Base-by-base conservation (phyloP, 2,797 vertebrate genomes). In the Schizopygopsis pylzovi region DNA sequence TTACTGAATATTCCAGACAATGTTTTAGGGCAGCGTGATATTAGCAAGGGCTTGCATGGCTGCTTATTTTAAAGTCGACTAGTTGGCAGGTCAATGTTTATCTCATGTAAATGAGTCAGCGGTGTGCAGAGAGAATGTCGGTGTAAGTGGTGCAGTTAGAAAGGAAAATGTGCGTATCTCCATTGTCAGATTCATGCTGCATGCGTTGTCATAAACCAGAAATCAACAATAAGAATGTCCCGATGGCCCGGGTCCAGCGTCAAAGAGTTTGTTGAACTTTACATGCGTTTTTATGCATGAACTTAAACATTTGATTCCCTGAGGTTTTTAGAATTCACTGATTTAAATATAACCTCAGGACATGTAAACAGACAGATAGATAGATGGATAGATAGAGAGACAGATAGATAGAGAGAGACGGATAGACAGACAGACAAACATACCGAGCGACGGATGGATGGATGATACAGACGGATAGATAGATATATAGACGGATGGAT, bases 381-480 rank as follows among this genome's bases (percentile, higher is more conserved):
- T 2, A 70, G 37, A 71, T 0, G 25, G 41, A 56, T 0, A 25
- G 56, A n/a, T 0, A 11, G 22, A 41, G 1, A 7, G 39, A 41
- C 1, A 39, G 5, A 39, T 6, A 39, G 39, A 39, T 0, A 18
- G 28, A 4, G 0, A 2, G n/a, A 61, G n/a, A 63, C 0, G 3
- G 59, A 63, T 3, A 28, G 5, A 16, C 2, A 10, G 33, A 39
- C 1, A 20, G 28, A 8, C 7, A 0, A 1, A 22, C 4, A 70
- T 18, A 22, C 4, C 0, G 33, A 33, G 33, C 33, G 33, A 33
- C 3, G 33, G 33, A 33, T 3, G 3, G 33, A 33, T 33, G 33
- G 33, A 33, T 33, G 33, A 72, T 22, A 56, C 0, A n/a, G 54
- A 59, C 0, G 28, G 28, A 33, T 33, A n/a, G 37, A 39, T 1